Percentiles rank a stretch among this genome's conserved stretches.
Evolutionary conservation across 2,888 invertebrate species (phyloP).

Genomic region (Pseudoips prasinana): DNA sequence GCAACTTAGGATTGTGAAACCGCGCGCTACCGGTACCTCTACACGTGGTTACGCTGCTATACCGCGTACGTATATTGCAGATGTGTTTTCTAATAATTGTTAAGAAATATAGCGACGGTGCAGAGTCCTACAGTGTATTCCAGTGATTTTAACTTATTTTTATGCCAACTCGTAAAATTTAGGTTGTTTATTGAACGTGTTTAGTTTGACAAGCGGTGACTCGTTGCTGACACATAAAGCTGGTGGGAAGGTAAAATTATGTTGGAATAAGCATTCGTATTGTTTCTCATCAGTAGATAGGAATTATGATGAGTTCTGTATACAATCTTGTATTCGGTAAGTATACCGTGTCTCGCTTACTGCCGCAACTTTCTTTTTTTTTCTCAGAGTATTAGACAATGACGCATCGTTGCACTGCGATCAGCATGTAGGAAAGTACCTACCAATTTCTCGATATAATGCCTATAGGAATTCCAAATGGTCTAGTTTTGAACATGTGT

Average conservation of each 20-base stretch:
- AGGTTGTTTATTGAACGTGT: constrained; percentile 78
- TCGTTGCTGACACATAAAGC: constrained; percentile 57
- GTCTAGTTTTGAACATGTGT: constrained; percentile 21
- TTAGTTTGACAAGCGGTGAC: constrained; percentile 66
- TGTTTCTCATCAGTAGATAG: too few relatives aligned
- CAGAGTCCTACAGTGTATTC: constrained; percentile 34
- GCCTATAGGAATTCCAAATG: constrained; percentile 12
- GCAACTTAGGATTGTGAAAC: constrained; percentile 56
- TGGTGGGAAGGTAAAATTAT: constrained; percentile 55
- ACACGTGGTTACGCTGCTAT: constrained; percentile 73
- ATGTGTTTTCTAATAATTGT: constrained; percentile 52
- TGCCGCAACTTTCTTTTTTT: constrained; percentile 53
- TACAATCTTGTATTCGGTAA: too few relatives aligned
- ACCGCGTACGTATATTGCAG: constrained; percentile 57
- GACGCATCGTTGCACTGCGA: constrained; percentile 58
- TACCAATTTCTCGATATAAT: constrained; percentile 14
- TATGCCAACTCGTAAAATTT: constrained; percentile 45
- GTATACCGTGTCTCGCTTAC: too few relatives aligned
- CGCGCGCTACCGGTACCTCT: constrained; percentile 73
- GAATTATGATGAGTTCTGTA: too few relatives aligned
- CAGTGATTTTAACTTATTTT: constrained; percentile 41
- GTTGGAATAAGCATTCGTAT: constrained; percentile 18
- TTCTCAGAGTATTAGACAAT: constrained; percentile 44
- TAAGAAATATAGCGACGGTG: constrained; percentile 37
- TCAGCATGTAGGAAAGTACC: constrained; percentile 31